Percentiles rank a stretch among this genome's conserved stretches.
Conservation (phyloP, 2,113 vertebrate species). For the Protobothrops mucrosquamatus region DNA sequence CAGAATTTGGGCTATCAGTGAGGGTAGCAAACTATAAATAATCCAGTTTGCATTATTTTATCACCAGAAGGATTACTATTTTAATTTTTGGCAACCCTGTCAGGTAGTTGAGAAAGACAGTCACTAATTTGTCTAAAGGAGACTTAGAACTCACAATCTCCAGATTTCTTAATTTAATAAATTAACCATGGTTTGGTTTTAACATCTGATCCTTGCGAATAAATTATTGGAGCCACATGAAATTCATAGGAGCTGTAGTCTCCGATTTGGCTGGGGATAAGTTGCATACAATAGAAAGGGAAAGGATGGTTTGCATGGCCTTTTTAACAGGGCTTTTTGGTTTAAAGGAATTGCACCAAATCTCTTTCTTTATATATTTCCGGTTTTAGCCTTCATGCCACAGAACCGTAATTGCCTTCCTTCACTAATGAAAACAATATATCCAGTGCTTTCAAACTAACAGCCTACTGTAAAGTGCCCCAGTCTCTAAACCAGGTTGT, state of each 20-base stretch:
- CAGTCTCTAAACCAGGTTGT: background rate
- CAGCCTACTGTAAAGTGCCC: background rate
- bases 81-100: background rate
- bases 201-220: background rate
- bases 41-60: background rate
- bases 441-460: background rate
- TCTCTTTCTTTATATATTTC: background rate
- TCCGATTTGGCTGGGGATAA: background rate
- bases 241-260: background rate
- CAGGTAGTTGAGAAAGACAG: background rate
- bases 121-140: background rate
- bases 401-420: background rate
- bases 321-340: background rate
- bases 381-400: background rate
- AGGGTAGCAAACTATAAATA: background rate
- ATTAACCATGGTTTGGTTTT: background rate
- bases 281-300: background rate
- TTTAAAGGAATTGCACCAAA: background rate
- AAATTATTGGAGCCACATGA: background rate
- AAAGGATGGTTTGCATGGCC: background rate
- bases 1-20: background rate
- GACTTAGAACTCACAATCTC: background rate
- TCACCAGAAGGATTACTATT: background rate
- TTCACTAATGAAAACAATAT: background rate
- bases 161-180: background rate